Evolutionary conservation across 1,140 invertebrate species (phyloP).

Genomic region (Ceratina calcarata): DNA sequence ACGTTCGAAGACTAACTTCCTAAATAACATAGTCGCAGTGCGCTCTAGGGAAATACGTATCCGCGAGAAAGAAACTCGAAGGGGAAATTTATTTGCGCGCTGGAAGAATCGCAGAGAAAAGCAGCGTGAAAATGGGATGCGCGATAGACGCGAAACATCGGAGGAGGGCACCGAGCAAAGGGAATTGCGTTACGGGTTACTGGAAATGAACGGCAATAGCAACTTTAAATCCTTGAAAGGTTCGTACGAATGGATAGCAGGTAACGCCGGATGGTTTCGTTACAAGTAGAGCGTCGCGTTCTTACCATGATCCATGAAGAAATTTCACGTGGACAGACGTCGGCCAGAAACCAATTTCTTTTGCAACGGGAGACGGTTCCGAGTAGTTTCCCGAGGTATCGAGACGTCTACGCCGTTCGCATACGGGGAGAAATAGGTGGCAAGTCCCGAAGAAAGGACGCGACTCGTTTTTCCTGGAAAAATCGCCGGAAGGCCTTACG

Average conservation of each 20-base stretch:
- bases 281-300: too few species aligned
- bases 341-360: too few species aligned
- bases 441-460: not conserved
- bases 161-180: not conserved
- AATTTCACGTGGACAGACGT: too few species aligned
- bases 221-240: constrained; percentile 12
- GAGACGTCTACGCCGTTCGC: too few species aligned
- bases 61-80: not conserved
- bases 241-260: not conserved
- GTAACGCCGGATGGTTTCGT: too few species aligned
- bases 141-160: constrained; percentile 15
- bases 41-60: constrained; percentile 20
- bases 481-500: not conserved
- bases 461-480: not conserved
- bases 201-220: not conserved
- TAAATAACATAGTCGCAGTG: constrained; percentile 14
- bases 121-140: constrained; percentile 13
- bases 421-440: too few species aligned
- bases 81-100: constrained; percentile 10
- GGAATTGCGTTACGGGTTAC: constrained; percentile 17
- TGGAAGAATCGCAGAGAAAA: not conserved
- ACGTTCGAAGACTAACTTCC: not conserved
- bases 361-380: too few species aligned
- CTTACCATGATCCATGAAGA: too few species aligned
- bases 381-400: too few species aligned